Evolutionary conservation across 2,113 vertebrate genomes (phyloP), one percentile per base, ranked within the genome.

Genomic region (Carassius gibelio): DNA sequence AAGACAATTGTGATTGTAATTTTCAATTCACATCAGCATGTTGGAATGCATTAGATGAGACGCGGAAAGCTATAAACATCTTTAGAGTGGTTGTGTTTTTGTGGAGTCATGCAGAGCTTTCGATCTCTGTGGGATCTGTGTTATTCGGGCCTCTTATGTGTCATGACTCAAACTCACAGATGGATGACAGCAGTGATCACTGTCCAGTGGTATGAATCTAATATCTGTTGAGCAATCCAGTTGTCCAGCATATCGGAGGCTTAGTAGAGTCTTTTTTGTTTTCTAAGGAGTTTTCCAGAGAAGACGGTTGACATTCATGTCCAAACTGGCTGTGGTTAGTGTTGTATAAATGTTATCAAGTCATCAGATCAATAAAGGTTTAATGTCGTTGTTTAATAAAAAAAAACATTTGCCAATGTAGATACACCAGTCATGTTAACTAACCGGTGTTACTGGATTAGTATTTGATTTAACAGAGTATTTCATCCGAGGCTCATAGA

Each of bases 101-200:
- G 55, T 76, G 30, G 62, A 7, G 71, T 61, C 45, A 62, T 42
- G 59, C 26, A 36, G 78, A 50, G 52, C 45, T 75, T 75, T 64
- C 7, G 38, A 83, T 64, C 59, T 45, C 48, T 81, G 75, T 81
- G 87, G 23, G 76, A 75, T 71, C 30, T 38, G 69, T 57, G 61
- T 86, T 82, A 84, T 82, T 88, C 77, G 78, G 69, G 26, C 72
- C 13, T 68, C 77, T 82, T 78, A 71, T 77, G 69, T 75, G 42
- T 45, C 42, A 62, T 88, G 87, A 88, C 82, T 86, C 77, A 86
- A 69, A 79, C 69, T 84, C 76, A 69, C 87, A 84, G 84, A 42
- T 68, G 82, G 81, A 84, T 71, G 77, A 71, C 42, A 14, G 78
- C 42, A 13, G 45, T 36, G 38, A 48, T 72, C 30, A 21, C 57